Conservation (phyloP, 2,888 invertebrate species). For the Eupelmus urozonus region DNA sequence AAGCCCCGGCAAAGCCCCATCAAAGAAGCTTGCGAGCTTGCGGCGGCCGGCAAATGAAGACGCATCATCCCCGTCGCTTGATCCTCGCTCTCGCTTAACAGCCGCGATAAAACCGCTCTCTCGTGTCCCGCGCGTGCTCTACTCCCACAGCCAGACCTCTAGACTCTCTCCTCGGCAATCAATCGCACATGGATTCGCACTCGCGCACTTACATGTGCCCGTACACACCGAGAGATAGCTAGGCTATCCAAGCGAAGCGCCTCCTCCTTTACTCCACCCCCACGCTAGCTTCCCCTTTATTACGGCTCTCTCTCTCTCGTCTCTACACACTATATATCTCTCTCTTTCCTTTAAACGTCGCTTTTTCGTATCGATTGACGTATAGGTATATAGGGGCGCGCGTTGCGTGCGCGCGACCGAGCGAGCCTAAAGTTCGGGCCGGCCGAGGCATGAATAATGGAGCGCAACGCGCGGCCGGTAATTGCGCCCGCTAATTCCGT, state of each 20-base stretch:
- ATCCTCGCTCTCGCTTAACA: slow-evolving; percentile 11
- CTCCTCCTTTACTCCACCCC: slow-evolving; percentile 2
- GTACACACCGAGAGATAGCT: not conserved
- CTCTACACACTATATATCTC: not conserved
- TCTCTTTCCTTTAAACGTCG: slow-evolving; percentile 27
- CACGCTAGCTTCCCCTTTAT: not conserved
- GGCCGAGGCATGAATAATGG: slow-evolving; percentile 32
- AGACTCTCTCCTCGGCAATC: slow-evolving; percentile 5
- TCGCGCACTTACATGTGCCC: not conserved
- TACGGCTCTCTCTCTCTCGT: not conserved
- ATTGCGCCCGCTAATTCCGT: slow-evolving; percentile 44
- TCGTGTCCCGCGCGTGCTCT: not conserved
- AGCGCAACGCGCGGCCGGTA: slow-evolving; percentile 1
- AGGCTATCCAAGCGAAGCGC: not conserved
- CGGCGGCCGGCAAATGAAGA: no score
- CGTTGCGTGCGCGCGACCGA: not conserved
- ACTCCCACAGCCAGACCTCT: no score
- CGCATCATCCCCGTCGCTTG: slow-evolving; percentile 19
- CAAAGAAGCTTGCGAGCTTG: no score
- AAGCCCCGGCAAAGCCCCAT: no score
- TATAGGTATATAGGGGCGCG: not conserved
- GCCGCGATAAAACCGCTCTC: not conserved
- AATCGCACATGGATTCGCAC: not conserved
- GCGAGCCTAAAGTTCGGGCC: slow-evolving; percentile 19
- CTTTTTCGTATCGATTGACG: slow-evolving; percentile 36